Base-by-base conservation (phyloP, 2,113 vertebrate species). In the Pterophyllum scalare region DNA sequence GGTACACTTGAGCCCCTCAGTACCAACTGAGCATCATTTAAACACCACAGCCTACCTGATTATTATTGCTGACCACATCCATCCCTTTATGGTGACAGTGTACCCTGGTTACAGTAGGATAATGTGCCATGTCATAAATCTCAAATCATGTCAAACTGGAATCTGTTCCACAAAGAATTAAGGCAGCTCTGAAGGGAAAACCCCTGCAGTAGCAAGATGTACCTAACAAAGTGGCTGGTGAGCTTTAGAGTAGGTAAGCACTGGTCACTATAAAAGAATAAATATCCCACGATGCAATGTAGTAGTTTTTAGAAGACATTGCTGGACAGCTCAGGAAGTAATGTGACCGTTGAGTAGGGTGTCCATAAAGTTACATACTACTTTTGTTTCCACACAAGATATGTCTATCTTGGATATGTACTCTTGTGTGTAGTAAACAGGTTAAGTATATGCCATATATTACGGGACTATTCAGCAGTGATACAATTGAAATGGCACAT, bases 121-220 rank as follows among this genome's bases (percentile, higher is more conserved):
- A 33, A 61, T 28, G 3, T 17, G 12, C 59, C 1, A 1, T 24
- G 35, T 40, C 3, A 64, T 19, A 40, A 64, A 40, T 0, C 12
- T 64, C n/a, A 64, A 31, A 64, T 64, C 3, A 9, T 40, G 20
- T 22, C 38, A 64, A 64, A 14, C 12, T 64, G 61, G 40, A 14
- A 7, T 62, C 60, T 0, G 0, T 64, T 1, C 0, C 33, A 8
- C 20, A 6, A 20, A 64, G 20, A 64, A 64, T 64, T 22, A 64
- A 64, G 33, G 38, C 33, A 38, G 33, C 4, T 38, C 20, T 64
- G 61, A 64, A 40, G n/a, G 60, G 22, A 59, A 40, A 64, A 15
- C 0, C 6, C 6, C 0, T n/a, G 20, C 0, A 64, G 12, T 64
- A 40, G 0, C 2, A 40, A 40, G 61, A 2, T 0, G 33, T 40